Evolutionary conservation across 2,888 invertebrate species (phyloP).

Genomic region (Pyralis farinalis): DNA sequence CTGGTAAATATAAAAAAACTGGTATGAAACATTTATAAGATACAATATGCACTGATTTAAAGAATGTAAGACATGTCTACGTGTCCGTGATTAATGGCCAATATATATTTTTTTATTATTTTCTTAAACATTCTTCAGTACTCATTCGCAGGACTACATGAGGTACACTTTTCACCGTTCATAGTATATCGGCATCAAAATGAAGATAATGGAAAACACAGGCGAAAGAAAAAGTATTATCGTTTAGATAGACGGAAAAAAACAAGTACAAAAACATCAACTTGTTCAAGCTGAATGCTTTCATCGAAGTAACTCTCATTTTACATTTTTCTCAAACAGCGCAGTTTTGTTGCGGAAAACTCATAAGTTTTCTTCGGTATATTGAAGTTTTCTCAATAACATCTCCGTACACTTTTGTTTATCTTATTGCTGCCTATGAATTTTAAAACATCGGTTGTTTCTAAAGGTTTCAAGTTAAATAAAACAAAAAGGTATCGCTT

Average conservation of each 20-base stretch:
- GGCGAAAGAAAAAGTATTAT: neutral
- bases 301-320: slow-evolving; percentile 10
- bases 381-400: slow-evolving; percentile 35
- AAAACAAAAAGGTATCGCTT: too few species aligned
- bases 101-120: too few species aligned
- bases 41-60: too few species aligned
- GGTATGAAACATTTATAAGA: too few species aligned
- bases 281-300: slow-evolving; percentile 7
- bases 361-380: slow-evolving; percentile 32
- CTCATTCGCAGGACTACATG: too few species aligned
- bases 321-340: slow-evolving; percentile 18
- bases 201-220: slow-evolving; percentile 5
- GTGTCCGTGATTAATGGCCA: too few species aligned
- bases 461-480: too few species aligned
- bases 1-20: too few species aligned
- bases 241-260: neutral
- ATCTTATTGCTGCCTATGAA: slow-evolving; percentile 1
- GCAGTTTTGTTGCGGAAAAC: slow-evolving; percentile 23
- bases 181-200: slow-evolving; percentile 9
- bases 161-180: neutral
- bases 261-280: slow-evolving; percentile 4
- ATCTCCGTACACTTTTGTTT: slow-evolving; percentile 31
- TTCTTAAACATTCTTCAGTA: too few species aligned
- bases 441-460: neutral
- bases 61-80: too few species aligned